phyloP scores from a whole-genome alignment of 2,113 vertebrate species.

The Zosterops borbonicus region DNA sequence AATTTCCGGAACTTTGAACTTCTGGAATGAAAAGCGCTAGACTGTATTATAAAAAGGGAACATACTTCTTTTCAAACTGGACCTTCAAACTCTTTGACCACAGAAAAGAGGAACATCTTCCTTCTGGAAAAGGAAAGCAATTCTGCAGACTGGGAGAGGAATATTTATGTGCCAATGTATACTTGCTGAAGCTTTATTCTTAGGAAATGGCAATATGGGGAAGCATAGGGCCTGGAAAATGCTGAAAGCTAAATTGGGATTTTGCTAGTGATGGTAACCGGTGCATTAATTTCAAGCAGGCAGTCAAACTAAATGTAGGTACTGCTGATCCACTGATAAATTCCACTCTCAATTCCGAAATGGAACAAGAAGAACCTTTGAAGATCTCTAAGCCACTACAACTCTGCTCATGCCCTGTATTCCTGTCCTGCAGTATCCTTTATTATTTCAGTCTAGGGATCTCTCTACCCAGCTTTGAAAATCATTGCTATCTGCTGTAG shows the following conservation, averaged over 20 bases:
- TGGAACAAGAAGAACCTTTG: rapidly evolving
- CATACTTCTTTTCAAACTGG: background rate
- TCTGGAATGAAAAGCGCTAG: background rate
- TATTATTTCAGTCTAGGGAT: background rate
- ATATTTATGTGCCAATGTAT: background rate
- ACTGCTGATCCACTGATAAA: background rate
- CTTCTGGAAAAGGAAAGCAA: background rate
- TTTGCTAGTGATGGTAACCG: background rate
- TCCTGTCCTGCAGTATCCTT: background rate
- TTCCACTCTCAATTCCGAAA: background rate
- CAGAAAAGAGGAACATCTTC: background rate
- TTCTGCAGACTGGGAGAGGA: background rate
- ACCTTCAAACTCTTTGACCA: background rate
- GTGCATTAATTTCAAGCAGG: background rate
- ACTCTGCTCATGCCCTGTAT: background rate
- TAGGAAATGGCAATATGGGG: background rate
- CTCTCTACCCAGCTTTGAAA: background rate
- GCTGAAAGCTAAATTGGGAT: background rate
- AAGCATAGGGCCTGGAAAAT: background rate
- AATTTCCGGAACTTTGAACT: background rate
- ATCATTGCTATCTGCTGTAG: background rate
- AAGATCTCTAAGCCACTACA: background rate
- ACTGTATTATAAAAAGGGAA: background rate
- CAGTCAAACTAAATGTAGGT: background rate
- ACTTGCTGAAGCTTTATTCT: background rate